phyloP scores from a whole-genome alignment of 2,888 invertebrate genomes.

The Pseudanteris insignis region DNA sequence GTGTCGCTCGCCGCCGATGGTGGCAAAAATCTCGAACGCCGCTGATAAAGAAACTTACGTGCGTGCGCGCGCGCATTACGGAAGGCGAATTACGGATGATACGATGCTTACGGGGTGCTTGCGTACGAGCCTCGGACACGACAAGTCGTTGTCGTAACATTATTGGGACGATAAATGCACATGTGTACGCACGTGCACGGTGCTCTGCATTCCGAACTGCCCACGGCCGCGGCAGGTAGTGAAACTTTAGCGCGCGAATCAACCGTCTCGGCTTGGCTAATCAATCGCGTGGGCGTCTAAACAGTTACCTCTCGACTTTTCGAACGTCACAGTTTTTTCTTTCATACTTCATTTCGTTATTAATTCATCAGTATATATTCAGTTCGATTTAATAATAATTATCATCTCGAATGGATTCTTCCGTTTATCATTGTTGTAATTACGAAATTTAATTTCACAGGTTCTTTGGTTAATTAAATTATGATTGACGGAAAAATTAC shows the following conservation, averaged over 20 bases:
- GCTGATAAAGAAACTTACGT: slow-evolving; percentile 27
- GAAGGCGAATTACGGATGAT: slow-evolving; percentile 8
- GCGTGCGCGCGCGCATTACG: slow-evolving; percentile 5
- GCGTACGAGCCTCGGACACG: too few species aligned
- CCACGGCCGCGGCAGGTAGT: slow-evolving; percentile 53
- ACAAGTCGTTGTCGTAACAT: slow-evolving; percentile 36
- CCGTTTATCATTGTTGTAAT: too few species aligned
- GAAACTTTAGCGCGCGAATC: slow-evolving; percentile 44
- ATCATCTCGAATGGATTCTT: too few species aligned
- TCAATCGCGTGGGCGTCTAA: slow-evolving; percentile 37
- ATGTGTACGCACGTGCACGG: slow-evolving; percentile 45
- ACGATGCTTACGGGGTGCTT: slow-evolving; percentile 19
- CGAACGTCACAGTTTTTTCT: not conserved
- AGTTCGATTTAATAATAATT: too few species aligned
- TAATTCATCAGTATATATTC: too few species aligned
- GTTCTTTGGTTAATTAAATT: too few species aligned
- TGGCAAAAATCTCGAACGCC: slow-evolving; percentile 18
- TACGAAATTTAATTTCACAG: too few species aligned
- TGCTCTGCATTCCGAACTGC: slow-evolving; percentile 50
- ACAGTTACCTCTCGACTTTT: slow-evolving; percentile 15
- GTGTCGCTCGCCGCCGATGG: slow-evolving; percentile 9
- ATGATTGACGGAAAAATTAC: too few species aligned
- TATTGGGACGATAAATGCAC: slow-evolving; percentile 48
- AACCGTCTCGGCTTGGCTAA: slow-evolving; percentile 24
- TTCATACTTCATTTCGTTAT: too few species aligned